Evolutionary conservation across 92 coral and sea anemone species (phyloP), one percentile per base, ranked within the genome.

Genomic region (Pocillopora grandis): DNA sequence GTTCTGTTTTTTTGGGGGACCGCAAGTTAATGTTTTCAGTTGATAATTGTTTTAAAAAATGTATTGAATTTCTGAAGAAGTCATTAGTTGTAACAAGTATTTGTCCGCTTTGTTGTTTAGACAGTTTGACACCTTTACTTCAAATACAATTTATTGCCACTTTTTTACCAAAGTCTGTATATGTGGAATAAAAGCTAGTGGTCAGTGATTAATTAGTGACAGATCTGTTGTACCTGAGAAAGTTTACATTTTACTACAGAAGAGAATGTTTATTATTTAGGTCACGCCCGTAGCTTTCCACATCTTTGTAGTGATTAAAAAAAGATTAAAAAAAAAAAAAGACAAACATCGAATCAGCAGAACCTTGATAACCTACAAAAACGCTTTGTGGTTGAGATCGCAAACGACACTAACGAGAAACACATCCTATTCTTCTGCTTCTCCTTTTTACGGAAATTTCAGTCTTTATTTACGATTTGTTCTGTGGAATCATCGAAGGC

Each of bases 111-210:
- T 76, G 36, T 57, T 33, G 42, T 27, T 57, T 76, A 48, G 15
- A 76, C 42, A 76, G 63, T 58, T 76, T 76, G 79, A 76, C 79
- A 58, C 33, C 62, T 73, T 56, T 10, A 58, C 36, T 66, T 64
- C 16, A 77, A 77, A 35, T 18, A 71, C 18, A 49, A 11, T 11
- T 68, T 68, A 67, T 27, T 13, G 36, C 36, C 36, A 67, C 20
- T 69, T 31, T 69, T 69, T 35, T 33, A 20, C 75, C 16, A 55
- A 10, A 17, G 57, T 42, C 75, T 21, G 33, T 36, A n/a, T 1
- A 37, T 35, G n/a, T 70, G 57, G 42, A 70, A 70, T 70, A 35
- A 37, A 70, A 70, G 18, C 19, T 58, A 42, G 52, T 42, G 52
- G 52, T 3, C 8, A 42, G 52, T 42, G 7, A 42, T 42, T 42